Evolutionary conservation across 2,113 vertebrate genomes (phyloP).

Genomic region (Rhinogobius similis): DNA sequence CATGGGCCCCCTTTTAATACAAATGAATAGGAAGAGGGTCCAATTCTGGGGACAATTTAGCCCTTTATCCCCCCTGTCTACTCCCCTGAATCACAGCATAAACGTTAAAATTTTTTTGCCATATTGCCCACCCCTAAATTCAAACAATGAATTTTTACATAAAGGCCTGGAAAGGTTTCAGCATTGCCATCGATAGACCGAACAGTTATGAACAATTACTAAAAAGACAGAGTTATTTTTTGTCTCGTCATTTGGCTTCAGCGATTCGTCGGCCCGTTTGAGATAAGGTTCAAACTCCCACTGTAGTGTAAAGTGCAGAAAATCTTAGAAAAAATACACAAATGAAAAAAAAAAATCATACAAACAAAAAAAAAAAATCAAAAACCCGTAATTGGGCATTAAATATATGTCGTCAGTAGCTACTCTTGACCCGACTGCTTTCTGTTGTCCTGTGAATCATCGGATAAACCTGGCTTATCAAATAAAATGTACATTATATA

Average conservation of each 20-base stretch:
- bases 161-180: constrained; percentile 31
- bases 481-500: constrained; percentile 16
- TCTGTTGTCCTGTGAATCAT: constrained; percentile 27
- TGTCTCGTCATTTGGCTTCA: constrained; percentile 44
- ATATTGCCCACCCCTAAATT: background rate
- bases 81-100: no score
- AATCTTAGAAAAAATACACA: constrained; percentile 55
- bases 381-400: constrained; percentile 19
- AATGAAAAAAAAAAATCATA: constrained; percentile 50
- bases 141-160: constrained; percentile 21
- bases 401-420: constrained; percentile 53
- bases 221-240: constrained; percentile 16
- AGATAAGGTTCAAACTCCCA: constrained; percentile 24
- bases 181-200: constrained; percentile 11
- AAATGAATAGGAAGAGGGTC: no score
- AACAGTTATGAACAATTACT: constrained; percentile 24
- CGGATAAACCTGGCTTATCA: constrained; percentile 25
- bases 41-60: no score
- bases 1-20: no score
- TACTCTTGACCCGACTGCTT: constrained; percentile 23
- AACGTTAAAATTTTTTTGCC: background rate
- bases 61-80: no score
- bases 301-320: constrained; percentile 68
- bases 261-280: constrained; percentile 27
- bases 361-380: constrained; percentile 34